Percentiles rank a stretch among this genome's conserved stretches.
phyloP scores from a whole-genome alignment of 2,797 vertebrate genomes.

The Hipposideros larvatus region DNA sequence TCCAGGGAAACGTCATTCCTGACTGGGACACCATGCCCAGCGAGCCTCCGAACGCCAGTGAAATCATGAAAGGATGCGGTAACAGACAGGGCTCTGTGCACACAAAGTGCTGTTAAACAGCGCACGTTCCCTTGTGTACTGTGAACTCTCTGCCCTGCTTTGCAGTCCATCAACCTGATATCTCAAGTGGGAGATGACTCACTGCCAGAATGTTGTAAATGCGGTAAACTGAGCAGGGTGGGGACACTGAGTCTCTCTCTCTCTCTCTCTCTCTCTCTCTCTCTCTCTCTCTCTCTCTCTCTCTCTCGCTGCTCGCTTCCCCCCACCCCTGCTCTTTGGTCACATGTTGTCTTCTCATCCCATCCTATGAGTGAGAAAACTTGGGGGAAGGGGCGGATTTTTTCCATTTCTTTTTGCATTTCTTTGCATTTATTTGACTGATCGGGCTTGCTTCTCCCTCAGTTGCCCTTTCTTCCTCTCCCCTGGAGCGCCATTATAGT shows the following conservation, averaged over 20 bases:
- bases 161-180: background rate
- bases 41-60: background rate
- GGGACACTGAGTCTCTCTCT: background rate
- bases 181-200: background rate
- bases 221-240: too few relatives aligned
- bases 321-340: background rate
- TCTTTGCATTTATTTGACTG: background rate
- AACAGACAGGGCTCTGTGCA: background rate
- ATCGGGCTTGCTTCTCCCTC: background rate
- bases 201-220: background rate
- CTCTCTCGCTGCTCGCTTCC: background rate
- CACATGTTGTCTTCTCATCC: background rate
- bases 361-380: background rate
- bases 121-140: background rate
- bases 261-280: too few relatives aligned
- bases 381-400: background rate
- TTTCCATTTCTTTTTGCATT: background rate
- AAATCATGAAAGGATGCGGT: background rate
- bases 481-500: background rate
- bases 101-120: background rate
- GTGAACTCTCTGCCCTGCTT: background rate
- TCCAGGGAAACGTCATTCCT: background rate
- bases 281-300: background rate
- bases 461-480: background rate
- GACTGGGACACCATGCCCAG: background rate